A percentile compares a stretch with the other conserved stretches of the same genome.
phyloP scores from a whole-genome alignment of 1,140 invertebrate species.

The Teleogryllus occipitalis region DNA sequence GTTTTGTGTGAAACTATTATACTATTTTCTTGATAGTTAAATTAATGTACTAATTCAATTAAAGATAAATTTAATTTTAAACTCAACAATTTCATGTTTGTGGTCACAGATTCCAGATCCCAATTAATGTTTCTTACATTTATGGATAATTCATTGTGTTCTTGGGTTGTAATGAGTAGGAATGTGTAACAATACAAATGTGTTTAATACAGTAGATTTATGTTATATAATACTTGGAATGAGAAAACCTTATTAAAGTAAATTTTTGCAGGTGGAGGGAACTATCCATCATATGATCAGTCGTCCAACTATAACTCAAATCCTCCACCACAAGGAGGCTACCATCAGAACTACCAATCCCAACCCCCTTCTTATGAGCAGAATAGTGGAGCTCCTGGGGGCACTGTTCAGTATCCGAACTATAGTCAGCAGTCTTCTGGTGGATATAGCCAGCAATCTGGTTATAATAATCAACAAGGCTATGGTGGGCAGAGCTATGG shows the following conservation, averaged over 20 bases:
- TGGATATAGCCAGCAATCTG: slow-evolving; percentile 18
- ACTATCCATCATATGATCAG: slow-evolving; percentile 20
- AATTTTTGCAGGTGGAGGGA: slow-evolving; percentile 12
- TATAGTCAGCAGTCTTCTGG: slow-evolving; percentile 17
- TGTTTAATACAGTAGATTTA: no score
- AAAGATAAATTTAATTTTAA: no score
- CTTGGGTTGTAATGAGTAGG: no score
- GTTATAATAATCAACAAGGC: slow-evolving; percentile 17
- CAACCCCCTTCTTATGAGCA: slow-evolving; percentile 15
- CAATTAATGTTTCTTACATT: neutral
- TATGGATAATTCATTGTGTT: neutral
- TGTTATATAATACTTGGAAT: neutral
- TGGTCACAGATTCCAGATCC: no score
- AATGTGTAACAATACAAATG: no score
- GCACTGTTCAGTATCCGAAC: slow-evolving; percentile 13
- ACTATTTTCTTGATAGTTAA: no score
- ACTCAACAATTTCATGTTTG: no score
- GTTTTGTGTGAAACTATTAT: no score
- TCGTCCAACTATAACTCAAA: slow-evolving; percentile 17
- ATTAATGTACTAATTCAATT: no score
- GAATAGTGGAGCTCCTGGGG: slow-evolving; percentile 7
- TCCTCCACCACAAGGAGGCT: slow-evolving; percentile 6
- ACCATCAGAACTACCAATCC: slow-evolving; percentile 10
- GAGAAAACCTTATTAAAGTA: neutral
- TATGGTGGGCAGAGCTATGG: slow-evolving; percentile 18